Evolutionary conservation across 2,113 vertebrate species (phyloP).

Genomic region (Aptenodytes patagonicus): DNA sequence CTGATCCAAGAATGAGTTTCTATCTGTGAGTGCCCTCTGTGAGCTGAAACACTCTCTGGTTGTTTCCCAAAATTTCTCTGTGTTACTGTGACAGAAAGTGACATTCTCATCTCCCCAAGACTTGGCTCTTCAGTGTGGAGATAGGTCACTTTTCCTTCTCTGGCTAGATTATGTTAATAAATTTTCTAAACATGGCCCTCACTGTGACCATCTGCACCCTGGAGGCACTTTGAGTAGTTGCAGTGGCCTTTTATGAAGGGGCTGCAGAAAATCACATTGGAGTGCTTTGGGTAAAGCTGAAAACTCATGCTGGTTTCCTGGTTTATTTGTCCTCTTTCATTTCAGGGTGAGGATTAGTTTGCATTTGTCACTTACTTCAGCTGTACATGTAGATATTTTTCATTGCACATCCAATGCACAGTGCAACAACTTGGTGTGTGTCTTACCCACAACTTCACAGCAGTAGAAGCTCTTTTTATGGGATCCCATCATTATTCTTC

Average conservation of each 20-base stretch:
- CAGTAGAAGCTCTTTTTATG: background rate
- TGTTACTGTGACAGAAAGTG: background rate
- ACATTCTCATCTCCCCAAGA: background rate
- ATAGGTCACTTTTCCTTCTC: background rate
- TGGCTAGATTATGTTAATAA: background rate
- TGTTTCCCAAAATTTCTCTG: background rate
- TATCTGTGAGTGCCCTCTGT: background rate
- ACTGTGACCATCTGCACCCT: background rate
- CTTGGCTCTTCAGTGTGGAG: background rate
- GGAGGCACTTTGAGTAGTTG: background rate
- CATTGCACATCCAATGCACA: background rate
- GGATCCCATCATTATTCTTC: background rate
- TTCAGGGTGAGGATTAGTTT: background rate
- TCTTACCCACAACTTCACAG: background rate
- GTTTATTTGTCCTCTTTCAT: background rate
- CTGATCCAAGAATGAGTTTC: background rate
- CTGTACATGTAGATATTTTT: background rate
- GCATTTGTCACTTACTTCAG: background rate
- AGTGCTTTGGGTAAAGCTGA: background rate
- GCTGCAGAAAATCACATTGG: background rate
- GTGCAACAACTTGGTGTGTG: background rate
- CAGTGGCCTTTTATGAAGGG: background rate
- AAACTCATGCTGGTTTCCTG: background rate
- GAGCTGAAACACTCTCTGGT: background rate
- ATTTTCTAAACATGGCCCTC: background rate